These are phyloP conservation scores for Enteromius radiatus DNA, from an alignment of 2,797 vertebrate species.

Conservation along the genomic window DNA sequence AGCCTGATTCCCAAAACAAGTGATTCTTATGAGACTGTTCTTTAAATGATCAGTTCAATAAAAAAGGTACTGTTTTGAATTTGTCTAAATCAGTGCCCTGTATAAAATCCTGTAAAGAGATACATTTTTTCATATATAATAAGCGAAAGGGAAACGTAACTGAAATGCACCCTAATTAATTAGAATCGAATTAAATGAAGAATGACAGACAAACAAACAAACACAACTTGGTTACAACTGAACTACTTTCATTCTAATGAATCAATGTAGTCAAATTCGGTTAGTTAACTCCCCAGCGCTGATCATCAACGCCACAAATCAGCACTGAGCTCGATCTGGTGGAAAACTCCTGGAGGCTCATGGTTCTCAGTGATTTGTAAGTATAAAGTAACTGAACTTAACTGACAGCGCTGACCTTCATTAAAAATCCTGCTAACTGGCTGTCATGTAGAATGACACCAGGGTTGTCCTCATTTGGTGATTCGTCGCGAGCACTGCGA, in stretches of 20 bases:
- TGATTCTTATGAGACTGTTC: not conserved
- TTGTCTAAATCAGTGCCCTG: not conserved
- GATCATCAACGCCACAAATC: not conserved
- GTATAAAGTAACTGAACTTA: constrained; percentile 38
- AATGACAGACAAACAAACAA: not conserved
- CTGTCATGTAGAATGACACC: constrained; percentile 48
- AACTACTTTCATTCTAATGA: not conserved
- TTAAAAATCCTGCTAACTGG: constrained; percentile 50
- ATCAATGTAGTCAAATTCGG: not conserved
- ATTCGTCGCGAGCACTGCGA: constrained; percentile 32
- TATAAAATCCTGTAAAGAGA: not conserved
- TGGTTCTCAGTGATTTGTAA: constrained; percentile 31
- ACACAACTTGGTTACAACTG: not conserved
- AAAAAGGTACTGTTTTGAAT: not conserved
- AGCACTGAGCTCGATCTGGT: not conserved
- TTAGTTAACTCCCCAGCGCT: not conserved
- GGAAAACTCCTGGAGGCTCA: constrained; percentile 26
- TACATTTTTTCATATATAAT: not conserved
- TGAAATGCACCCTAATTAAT: not conserved
- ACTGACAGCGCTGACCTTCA: constrained; percentile 53
- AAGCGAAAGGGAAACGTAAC: not conserved
- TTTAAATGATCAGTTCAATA: not conserved
- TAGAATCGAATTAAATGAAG: not conserved
- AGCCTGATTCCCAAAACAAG: not conserved
- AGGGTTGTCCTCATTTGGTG: constrained; percentile 31